These are phyloP conservation scores for Brachionus angularis DNA, from an alignment of 1,140 invertebrate species.

Conservation along the genomic window DNA sequence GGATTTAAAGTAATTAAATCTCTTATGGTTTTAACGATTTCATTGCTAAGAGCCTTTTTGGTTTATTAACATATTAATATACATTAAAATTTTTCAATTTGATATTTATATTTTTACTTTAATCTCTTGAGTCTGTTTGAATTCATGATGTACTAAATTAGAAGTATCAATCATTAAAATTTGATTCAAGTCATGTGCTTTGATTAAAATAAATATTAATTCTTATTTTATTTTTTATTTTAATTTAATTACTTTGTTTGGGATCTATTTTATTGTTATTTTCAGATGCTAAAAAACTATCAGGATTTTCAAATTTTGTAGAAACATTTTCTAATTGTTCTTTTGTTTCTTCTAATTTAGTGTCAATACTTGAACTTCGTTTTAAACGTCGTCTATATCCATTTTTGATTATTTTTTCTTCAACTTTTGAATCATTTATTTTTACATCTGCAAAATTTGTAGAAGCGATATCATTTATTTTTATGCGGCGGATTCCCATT, in stretches of 20 bases:
- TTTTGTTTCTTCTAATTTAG: constrained; percentile 44
- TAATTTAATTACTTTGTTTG: constrained; percentile 43
- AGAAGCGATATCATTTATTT: constrained; percentile 64
- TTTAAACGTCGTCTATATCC: constrained; percentile 12
- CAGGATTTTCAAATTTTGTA: neutral
- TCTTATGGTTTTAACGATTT: constrained; percentile 93
- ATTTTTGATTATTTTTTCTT: constrained; percentile 43
- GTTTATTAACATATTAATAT: neutral
- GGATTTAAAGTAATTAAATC: constrained; percentile 95
- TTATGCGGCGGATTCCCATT: constrained; percentile 76
- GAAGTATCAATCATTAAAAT: constrained; percentile 91
- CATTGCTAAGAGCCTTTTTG: constrained; percentile 79
- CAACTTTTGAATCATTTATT: neutral
- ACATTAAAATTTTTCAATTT: constrained; percentile 1
- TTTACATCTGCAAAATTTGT: neutral
- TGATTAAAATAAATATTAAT: too few relatives aligned
- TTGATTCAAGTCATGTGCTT: too few relatives aligned
- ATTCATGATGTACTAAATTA: constrained; percentile 83
- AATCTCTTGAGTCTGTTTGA: constrained; percentile 85
- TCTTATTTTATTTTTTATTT: neutral
- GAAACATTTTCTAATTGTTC: constrained; percentile 1
- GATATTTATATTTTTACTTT: constrained; percentile 64
- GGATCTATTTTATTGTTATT: neutral
- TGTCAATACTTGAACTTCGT: neutral
- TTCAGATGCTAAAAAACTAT: constrained; percentile 6